A percentile compares a stretch with the other conserved stretches of the same genome.
Evolutionary conservation across 1,140 invertebrate species (phyloP).

Genomic region (Drosophila quadrilineata): DNA sequence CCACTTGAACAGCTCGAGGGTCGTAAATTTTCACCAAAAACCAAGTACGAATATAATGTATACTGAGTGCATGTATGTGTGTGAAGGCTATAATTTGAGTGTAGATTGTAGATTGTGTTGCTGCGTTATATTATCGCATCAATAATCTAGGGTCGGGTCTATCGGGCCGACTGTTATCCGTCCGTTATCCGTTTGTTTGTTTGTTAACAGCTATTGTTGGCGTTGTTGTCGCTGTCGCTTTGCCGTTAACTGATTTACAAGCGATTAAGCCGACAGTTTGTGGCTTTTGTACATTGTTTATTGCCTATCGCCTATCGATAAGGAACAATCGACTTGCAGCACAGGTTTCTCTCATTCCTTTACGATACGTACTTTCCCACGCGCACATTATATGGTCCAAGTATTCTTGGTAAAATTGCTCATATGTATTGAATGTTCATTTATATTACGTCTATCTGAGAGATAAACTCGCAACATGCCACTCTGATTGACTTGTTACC

Average conservation of each 20-base stretch:
- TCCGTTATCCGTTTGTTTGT: constrained; percentile 7
- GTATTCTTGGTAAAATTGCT: background rate
- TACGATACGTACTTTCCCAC: constrained; percentile 28
- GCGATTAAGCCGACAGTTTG: constrained; percentile 43
- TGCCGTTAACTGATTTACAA: constrained; percentile 58
- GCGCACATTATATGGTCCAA: no score
- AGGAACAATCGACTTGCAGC: background rate
- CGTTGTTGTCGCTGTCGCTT: no score
- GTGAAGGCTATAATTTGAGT: background rate
- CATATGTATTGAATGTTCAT: background rate
- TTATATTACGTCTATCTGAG: background rate
- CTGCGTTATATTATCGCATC: constrained; percentile 25
- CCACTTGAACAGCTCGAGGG: constrained; percentile 7
- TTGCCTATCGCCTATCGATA: constrained; percentile 19
- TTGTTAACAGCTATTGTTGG: constrained; percentile 5
- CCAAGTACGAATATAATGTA: background rate
- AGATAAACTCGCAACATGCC: constrained; percentile 15
- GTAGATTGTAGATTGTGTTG: constrained; percentile 1
- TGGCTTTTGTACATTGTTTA: constrained; percentile 2
- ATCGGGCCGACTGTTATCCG: no score
- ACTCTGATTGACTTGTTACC: constrained; percentile 43
- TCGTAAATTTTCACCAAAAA: constrained; percentile 16
- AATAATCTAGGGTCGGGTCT: constrained; percentile 10
- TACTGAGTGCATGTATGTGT: background rate
- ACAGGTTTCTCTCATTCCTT: background rate